These are phyloP conservation scores for Gobionotothen gibberifrons DNA, from an alignment of 2,797 vertebrate genomes.

Conservation along the genomic window DNA sequence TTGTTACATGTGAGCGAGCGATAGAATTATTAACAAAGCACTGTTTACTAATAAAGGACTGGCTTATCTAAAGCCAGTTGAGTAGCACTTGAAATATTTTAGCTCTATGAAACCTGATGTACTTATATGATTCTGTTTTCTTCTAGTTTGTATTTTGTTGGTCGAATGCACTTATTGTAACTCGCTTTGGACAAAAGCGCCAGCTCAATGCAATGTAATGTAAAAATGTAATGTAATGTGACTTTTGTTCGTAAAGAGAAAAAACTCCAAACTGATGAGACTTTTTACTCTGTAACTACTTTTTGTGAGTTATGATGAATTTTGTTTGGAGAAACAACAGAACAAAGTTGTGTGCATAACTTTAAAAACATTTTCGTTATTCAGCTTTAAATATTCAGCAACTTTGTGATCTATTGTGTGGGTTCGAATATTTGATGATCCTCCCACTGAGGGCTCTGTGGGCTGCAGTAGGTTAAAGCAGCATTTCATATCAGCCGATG, in stretches of 20 bases:
- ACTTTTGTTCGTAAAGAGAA: neutral
- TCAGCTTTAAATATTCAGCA: conserved; percentile 2
- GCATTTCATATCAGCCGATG: conserved; percentile 34
- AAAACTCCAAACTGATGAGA: neutral
- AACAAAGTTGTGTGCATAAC: neutral
- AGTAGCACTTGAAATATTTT: too few species aligned
- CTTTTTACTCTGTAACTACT: neutral
- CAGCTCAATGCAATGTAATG: too few species aligned
- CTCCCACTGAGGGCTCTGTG: conserved; percentile 29
- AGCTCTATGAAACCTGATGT: too few species aligned
- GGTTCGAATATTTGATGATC: conserved; percentile 37
- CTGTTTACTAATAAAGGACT: too few species aligned
- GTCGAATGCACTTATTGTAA: too few species aligned
- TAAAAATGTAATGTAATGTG: too few species aligned
- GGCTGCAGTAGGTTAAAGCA: conserved; percentile 42
- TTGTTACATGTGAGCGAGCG: neutral
- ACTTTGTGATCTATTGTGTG: conserved; percentile 23
- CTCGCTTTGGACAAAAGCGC: too few species aligned
- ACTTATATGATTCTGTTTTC: too few species aligned
- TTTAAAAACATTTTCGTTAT: neutral
- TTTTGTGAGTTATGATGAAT: neutral
- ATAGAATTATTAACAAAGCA: too few species aligned
- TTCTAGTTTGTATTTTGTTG: too few species aligned
- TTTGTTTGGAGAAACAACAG: neutral
- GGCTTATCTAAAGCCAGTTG: too few species aligned